Evolutionary conservation across 2,113 vertebrate species (phyloP), one percentile per base, ranked within the genome.

Genomic region (Gallinago undulata): DNA sequence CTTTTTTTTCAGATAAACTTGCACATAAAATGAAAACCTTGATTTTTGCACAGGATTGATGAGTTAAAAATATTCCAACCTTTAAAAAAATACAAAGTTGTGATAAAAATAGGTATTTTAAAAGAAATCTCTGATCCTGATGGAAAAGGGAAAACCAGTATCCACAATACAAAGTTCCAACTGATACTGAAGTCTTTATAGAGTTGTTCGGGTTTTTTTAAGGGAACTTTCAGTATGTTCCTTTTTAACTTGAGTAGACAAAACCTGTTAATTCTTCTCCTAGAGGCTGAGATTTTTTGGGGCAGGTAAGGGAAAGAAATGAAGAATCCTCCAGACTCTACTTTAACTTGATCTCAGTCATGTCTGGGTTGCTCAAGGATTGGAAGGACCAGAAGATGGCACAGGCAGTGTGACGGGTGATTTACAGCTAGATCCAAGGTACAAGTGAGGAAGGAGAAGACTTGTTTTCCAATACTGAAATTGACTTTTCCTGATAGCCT

Each of bases 381-480:
- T 77, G 9, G 14, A 89, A 76, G 21, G 24, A 31, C 10, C 41
- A 70, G 31, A 41, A 69, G 4, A 31, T 15, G 19, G 50, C 17
- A 59, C 27, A 51, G 21, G 8, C 10, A 69, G 30, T 0, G 0
- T 51, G 37, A 56, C 35, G 9, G 24, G 19, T 66, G 11, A 56
- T 17, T 30, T 35, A 35, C 6, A 48, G 7, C 4, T 22, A 64
- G 12, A 27, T 77, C 17, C 14, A 27, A 88, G 12, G 23, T 18
- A 13, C 11, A 83, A 72, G 47, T 4, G 37, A 87, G 14, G 16
- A 85, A 69, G 4, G 7, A 41, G 7, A 80, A 47, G 3, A 68
- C 5, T 35, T 27, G 10, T 37, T 72, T 73, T 43, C 13, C 69
- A n/a, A 35, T 79, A 56, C 23, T 76, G 18, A 74, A 62, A 55